Evolutionary conservation across 1,140 invertebrate genomes (phyloP).

Genomic region (Drosophila nigromelanica): DNA sequence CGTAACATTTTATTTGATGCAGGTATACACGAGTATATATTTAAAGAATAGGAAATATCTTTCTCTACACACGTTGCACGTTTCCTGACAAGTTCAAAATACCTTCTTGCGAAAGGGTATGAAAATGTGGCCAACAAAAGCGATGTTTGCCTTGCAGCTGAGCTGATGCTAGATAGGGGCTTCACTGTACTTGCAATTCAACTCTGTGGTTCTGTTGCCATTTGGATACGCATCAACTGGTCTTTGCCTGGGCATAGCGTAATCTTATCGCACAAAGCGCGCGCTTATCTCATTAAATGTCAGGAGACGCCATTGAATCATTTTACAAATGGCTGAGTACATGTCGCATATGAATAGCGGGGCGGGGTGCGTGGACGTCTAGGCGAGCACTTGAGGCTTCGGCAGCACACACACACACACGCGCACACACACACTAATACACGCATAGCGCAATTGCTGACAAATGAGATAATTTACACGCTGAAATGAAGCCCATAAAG

Average conservation of each 20-base stretch:
- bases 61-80: too few species aligned
- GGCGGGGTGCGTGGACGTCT: constrained; percentile 8
- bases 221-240: constrained; percentile 37
- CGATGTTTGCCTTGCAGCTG: too few species aligned
- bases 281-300: constrained; percentile 78
- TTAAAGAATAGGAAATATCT: too few species aligned
- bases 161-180: background rate
- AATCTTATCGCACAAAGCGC: constrained; percentile 65
- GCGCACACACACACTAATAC: constrained; percentile 30
- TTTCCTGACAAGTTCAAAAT: too few species aligned
- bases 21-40: too few species aligned
- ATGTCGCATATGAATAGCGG: constrained; percentile 62
- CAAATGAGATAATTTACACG: constrained; percentile 83
- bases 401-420: constrained; percentile 25
- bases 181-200: constrained; percentile 1
- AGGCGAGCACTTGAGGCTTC: constrained; percentile 56
- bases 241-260: constrained; percentile 41
- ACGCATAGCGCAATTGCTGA: constrained; percentile 76
- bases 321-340: constrained; percentile 79
- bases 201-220: constrained; percentile 3
- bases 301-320: constrained; percentile 79
- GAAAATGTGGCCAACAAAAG: too few species aligned
- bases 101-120: too few species aligned
- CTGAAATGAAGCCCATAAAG: constrained; percentile 82
- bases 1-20: too few species aligned